A percentile compares a stretch with the other conserved stretches of the same genome.
These are phyloP conservation scores for Bombylius major DNA, from an alignment of 2,888 invertebrate genomes.

Conservation along the genomic window DNA sequence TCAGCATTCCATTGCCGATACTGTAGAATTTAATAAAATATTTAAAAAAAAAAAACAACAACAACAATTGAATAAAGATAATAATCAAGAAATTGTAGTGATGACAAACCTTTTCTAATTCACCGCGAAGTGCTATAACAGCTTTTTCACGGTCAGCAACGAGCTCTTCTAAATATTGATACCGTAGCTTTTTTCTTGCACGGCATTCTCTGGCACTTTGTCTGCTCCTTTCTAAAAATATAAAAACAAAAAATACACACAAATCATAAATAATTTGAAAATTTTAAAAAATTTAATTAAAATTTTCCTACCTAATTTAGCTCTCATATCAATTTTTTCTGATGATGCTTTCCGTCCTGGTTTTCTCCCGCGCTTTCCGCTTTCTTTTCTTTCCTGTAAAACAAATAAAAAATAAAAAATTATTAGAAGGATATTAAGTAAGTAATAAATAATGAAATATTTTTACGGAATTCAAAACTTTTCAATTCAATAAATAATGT, in stretches of 20 bases:
- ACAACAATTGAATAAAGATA: too few relatives aligned
- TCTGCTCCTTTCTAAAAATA: slow-evolving; percentile 70
- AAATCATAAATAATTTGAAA: background rate
- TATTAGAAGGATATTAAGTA: too few relatives aligned
- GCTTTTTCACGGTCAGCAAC: slow-evolving; percentile 89
- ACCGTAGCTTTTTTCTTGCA: slow-evolving; percentile 89
- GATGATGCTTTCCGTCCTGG: slow-evolving; percentile 72
- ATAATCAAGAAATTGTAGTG: too few relatives aligned
- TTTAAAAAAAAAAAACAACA: too few relatives aligned
- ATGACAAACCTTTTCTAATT: slow-evolving; percentile 68
- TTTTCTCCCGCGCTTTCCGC: slow-evolving; percentile 76
- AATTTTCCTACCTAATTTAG: slow-evolving; percentile 61
- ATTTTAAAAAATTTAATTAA: background rate
- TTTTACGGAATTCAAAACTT: too few relatives aligned
- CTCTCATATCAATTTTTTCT: slow-evolving; percentile 87
- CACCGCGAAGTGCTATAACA: slow-evolving; percentile 72
- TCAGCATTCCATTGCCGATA: slow-evolving; percentile 70
- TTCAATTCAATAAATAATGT: too few relatives aligned
- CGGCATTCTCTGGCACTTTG: slow-evolving; percentile 96
- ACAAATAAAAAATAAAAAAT: slow-evolving; percentile 1
- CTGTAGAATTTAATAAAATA: slow-evolving; percentile 34
- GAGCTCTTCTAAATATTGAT: slow-evolving; percentile 92
- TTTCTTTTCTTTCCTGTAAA: slow-evolving; percentile 52
- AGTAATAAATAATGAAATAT: too few relatives aligned
- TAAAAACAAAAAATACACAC: background rate